These are phyloP conservation scores for Microcebus jonahi DNA, from an alignment of 2,113 vertebrate genomes.

Conservation along the genomic window DNA sequence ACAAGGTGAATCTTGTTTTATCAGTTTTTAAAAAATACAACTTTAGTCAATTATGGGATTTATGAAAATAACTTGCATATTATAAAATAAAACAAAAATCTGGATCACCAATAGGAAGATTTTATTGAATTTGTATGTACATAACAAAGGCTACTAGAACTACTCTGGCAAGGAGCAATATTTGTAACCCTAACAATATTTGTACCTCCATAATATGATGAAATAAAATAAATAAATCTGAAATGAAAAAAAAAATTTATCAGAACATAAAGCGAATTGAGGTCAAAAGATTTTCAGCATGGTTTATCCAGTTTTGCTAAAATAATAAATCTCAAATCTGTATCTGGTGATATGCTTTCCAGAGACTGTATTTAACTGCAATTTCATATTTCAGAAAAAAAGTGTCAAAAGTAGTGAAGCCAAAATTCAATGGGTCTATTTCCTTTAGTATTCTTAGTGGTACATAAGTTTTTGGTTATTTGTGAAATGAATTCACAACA, in stretches of 20 bases:
- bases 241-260: neutral
- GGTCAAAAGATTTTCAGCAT: neutral
- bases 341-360: neutral
- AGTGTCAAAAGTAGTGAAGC: neutral
- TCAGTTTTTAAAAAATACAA: neutral
- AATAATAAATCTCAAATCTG: neutral
- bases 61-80: neutral
- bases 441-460: constrained; percentile 11
- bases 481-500: constrained; percentile 11
- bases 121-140: neutral
- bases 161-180: neutral
- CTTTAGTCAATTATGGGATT: neutral
- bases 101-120: neutral
- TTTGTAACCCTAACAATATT: no score
- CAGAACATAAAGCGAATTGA: neutral
- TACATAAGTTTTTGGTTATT: constrained; percentile 5
- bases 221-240: no score
- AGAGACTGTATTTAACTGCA: neutral
- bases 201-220: no score
- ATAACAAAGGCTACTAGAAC: neutral
- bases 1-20: neutral
- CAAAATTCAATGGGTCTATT: neutral
- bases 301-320: neutral
- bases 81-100: neutral
- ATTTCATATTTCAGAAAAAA: neutral